A percentile compares a stretch with the other conserved stretches of the same genome.
These are phyloP conservation scores for Ellobius talpinus DNA, from an alignment of 2,113 vertebrate genomes.

Conservation along the genomic window DNA sequence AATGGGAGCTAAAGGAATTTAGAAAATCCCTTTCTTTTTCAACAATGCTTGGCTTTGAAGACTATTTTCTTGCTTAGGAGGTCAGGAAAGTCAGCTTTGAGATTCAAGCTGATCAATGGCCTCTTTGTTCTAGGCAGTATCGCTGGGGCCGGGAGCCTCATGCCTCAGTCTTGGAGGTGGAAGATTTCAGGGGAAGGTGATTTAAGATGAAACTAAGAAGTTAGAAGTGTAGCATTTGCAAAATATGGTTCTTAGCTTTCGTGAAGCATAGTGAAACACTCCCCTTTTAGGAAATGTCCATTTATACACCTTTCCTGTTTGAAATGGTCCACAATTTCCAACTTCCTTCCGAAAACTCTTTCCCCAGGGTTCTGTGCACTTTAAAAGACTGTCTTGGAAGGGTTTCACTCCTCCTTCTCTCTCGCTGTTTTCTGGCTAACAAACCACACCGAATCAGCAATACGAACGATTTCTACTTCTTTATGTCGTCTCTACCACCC, in stretches of 20 bases:
- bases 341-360: slow-evolving; percentile 81
- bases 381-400: slow-evolving; percentile 73
- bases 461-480: background rate
- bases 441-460: slow-evolving; percentile 51
- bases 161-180: slow-evolving; percentile 77
- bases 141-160: slow-evolving; percentile 72
- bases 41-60: slow-evolving; percentile 81
- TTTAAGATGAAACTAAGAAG: slow-evolving; percentile 81
- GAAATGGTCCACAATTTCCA: slow-evolving; percentile 77
- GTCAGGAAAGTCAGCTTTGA: slow-evolving; percentile 82
- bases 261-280: slow-evolving; percentile 68
- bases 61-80: slow-evolving; percentile 83
- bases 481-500: background rate
- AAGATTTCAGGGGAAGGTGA: slow-evolving; percentile 76
- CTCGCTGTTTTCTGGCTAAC: slow-evolving; percentile 59
- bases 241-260: slow-evolving; percentile 77
- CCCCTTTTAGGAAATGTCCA: slow-evolving; percentile 79
- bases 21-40: slow-evolving; percentile 82
- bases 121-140: slow-evolving; percentile 81
- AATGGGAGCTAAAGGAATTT: slow-evolving; percentile 82
- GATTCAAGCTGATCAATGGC: slow-evolving; percentile 83
- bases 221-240: slow-evolving; percentile 75
- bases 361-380: slow-evolving; percentile 68
- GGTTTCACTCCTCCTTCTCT: slow-evolving; percentile 66
- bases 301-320: slow-evolving; percentile 81